phyloP scores from a whole-genome alignment of 1,140 invertebrate species.

The Riptortus pedestris region DNA sequence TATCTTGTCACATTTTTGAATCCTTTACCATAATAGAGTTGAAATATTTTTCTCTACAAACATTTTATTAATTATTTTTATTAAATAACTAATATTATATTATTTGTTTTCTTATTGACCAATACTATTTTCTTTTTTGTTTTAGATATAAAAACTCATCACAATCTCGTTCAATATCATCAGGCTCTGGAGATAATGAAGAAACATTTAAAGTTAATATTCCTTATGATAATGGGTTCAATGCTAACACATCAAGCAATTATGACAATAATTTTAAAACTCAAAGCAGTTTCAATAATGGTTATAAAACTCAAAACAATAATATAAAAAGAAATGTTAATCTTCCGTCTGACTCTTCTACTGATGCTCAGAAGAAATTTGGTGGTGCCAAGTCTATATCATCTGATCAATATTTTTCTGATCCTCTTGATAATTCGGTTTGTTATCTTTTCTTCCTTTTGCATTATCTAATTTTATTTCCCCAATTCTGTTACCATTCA shows the following conservation, averaged over 20 bases:
- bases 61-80: too few species aligned
- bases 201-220: slow-evolving; percentile 10
- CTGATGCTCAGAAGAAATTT: slow-evolving; percentile 86
- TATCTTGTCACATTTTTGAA: too few species aligned
- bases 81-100: too few species aligned
- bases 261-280: background rate
- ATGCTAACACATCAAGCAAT: background rate
- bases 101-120: too few species aligned
- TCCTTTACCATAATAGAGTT: too few species aligned
- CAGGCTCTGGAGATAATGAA: slow-evolving; percentile 2
- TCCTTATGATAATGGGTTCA: slow-evolving; percentile 12
- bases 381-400: slow-evolving; percentile 94
- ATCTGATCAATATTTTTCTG: slow-evolving; percentile 89
- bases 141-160: slow-evolving; percentile 17
- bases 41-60: too few species aligned
- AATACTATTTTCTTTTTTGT: too few species aligned
- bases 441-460: slow-evolving; percentile 6
- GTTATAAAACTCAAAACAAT: slow-evolving; percentile 1
- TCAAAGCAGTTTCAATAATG: background rate
- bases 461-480: slow-evolving; percentile 14
- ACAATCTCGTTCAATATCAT: slow-evolving; percentile 8
- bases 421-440: slow-evolving; percentile 40
- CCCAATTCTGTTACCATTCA: background rate
- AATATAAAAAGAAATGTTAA: background rate
- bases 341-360: slow-evolving; percentile 31